phyloP scores from a whole-genome alignment of 2,888 invertebrate genomes.

The Deroplatys truncata region DNA sequence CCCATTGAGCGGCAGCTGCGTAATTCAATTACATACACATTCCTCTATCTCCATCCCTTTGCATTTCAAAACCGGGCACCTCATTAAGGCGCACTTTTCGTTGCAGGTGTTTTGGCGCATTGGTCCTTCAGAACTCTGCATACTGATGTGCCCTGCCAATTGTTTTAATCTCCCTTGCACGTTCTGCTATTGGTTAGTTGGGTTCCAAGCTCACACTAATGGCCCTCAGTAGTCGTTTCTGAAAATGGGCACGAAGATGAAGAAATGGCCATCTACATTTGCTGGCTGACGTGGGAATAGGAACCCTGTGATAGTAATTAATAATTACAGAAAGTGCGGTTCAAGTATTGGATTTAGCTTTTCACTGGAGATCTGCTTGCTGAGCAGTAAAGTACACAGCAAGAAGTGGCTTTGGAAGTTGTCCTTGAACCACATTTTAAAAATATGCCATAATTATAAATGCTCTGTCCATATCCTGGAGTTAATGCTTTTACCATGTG shows the following conservation, averaged over 20 bases:
- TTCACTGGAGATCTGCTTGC: too few species aligned
- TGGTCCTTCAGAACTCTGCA: neutral
- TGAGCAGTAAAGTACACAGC: too few species aligned
- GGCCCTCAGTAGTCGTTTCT: neutral
- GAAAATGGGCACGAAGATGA: neutral
- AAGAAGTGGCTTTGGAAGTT: too few species aligned
- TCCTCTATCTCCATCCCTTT: neutral
- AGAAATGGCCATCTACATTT: neutral
- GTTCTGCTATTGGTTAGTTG: neutral
- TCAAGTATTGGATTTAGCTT: too few species aligned
- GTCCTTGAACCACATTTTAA: too few species aligned
- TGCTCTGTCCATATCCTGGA: too few species aligned
- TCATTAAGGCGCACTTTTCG: neutral
- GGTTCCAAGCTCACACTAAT: neutral
- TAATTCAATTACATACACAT: neutral
- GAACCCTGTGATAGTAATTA: too few species aligned
- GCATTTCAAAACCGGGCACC: neutral
- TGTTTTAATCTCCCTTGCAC: neutral
- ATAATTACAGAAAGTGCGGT: too few species aligned
- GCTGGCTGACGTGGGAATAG: too few species aligned
- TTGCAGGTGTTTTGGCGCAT: neutral
- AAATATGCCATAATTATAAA: too few species aligned
- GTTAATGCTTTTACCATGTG: too few species aligned
- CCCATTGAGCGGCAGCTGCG: neutral
- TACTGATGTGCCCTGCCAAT: neutral